Evolutionary conservation across 2,113 vertebrate species (phyloP).

Genomic region (Anguilla japonica): DNA sequence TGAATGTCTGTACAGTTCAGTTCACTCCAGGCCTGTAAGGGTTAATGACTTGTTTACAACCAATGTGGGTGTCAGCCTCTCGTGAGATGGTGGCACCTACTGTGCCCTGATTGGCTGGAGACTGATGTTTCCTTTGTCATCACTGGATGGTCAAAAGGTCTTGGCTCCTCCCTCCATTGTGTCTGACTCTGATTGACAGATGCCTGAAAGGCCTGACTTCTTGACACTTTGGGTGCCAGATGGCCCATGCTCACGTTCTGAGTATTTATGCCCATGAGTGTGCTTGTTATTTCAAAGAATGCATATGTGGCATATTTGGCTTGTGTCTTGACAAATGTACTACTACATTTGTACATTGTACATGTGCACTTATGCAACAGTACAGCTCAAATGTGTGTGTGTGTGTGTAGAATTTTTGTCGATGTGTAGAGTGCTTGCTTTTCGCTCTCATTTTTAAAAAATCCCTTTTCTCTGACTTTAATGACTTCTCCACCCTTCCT

Average conservation of each 20-base stretch:
- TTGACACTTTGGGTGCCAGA: constrained; percentile 31
- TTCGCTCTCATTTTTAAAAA: background rate
- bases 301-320: background rate
- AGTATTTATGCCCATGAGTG: background rate
- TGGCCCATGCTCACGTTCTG: background rate
- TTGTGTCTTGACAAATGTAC: background rate
- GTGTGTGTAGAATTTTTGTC: background rate
- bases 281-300: background rate
- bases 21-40: constrained; percentile 31
- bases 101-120: constrained; percentile 55
- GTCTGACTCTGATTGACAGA: constrained; percentile 42
- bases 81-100: constrained; percentile 31
- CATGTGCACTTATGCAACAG: constrained; percentile 2
- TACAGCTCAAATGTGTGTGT: background rate
- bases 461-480: constrained; percentile 32
- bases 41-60: constrained; percentile 63
- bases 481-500: constrained; percentile 47
- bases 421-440: constrained; percentile 22
- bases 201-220: constrained; percentile 36
- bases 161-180: constrained; percentile 52
- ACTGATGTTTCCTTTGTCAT: constrained; percentile 40
- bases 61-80: constrained; percentile 34
- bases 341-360: background rate
- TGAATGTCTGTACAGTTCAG: background rate
- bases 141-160: constrained; percentile 43